These are phyloP conservation scores for Asteroscopus sphinx DNA, from an alignment of 2,888 invertebrate genomes.

Conservation along the genomic window DNA sequence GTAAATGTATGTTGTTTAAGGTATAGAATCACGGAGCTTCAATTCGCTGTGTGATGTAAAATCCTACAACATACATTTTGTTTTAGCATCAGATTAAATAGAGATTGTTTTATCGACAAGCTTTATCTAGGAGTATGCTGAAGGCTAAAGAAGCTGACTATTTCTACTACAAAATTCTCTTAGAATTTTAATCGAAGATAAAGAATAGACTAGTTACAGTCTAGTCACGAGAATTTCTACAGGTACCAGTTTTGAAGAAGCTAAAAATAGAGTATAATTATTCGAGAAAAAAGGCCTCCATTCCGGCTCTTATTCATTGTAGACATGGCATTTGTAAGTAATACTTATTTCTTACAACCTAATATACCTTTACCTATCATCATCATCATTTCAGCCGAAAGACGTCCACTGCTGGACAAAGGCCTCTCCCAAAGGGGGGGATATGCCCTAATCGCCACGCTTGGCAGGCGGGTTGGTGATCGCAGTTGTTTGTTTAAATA, in stretches of 20 bases:
- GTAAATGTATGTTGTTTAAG: constrained; percentile 8
- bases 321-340: no score
- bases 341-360: no score
- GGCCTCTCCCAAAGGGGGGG: no score
- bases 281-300: no score
- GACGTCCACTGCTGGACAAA: no score
- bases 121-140: not conserved
- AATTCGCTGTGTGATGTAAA: not conserved
- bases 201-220: not conserved
- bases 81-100: not conserved
- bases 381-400: no score
- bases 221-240: not conserved
- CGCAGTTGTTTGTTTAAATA: no score
- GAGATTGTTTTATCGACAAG: not conserved
- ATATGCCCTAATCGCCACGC: no score
- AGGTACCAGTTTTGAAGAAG: not conserved
- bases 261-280: not conserved
- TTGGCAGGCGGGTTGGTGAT: no score
- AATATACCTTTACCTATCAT: no score
- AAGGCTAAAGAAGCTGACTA: not conserved
- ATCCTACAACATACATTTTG: no score
- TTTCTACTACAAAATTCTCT: not conserved
- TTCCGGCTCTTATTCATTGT: no score
- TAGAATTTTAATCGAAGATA: constrained; percentile 1
- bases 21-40: constrained; percentile 2